phyloP scores from a whole-genome alignment of 1,140 invertebrate species.

The Trachelipus rathkii region DNA sequence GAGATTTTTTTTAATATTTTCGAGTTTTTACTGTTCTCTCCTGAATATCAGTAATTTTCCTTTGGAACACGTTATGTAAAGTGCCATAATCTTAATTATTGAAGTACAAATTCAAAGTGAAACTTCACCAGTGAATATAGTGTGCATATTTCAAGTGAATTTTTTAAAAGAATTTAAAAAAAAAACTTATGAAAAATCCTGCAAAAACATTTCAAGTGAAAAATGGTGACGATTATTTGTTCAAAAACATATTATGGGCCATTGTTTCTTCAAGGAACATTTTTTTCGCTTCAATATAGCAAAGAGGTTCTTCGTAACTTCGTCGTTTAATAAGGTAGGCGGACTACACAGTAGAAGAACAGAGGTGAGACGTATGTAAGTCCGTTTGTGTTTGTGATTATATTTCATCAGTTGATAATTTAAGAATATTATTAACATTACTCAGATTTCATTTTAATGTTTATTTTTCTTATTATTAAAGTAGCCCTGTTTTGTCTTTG shows the following conservation, averaged over 20 bases:
- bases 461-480: too few relatives aligned
- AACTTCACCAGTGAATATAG: too few relatives aligned
- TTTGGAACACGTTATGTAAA: too few relatives aligned
- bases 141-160: too few relatives aligned
- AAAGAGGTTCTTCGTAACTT: constrained; percentile 4
- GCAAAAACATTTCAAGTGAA: too few relatives aligned
- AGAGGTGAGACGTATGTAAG: background rate
- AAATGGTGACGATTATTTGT: too few relatives aligned
- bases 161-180: background rate
- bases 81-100: too few relatives aligned
- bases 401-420: background rate
- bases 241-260: background rate
- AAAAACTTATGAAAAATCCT: background rate
- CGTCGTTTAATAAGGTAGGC: background rate
- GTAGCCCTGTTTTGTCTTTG: background rate
- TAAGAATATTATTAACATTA: background rate
- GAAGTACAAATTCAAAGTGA: too few relatives aligned
- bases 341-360: background rate
- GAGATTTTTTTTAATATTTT: too few relatives aligned
- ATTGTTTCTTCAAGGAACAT: background rate
- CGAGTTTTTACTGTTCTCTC: too few relatives aligned
- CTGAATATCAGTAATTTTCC: too few relatives aligned
- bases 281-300: background rate
- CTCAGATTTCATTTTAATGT: background rate
- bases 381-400: background rate